Evolutionary conservation across 1,140 invertebrate species (phyloP).

Genomic region (Neodiprion lecontei): DNA sequence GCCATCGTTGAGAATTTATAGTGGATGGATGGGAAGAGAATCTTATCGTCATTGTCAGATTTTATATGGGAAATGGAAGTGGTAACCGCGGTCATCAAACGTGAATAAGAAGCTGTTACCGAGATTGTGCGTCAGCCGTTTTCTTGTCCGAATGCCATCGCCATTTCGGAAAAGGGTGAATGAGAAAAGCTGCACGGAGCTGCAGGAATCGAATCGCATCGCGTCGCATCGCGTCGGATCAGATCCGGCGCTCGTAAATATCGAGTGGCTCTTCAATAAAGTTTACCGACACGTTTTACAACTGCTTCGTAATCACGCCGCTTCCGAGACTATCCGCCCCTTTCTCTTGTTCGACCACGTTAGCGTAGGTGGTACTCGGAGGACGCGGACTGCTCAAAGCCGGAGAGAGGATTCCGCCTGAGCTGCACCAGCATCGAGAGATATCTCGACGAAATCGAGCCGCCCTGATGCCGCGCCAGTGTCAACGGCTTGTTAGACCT

Average conservation of each 20-base stretch:
- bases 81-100: not conserved
- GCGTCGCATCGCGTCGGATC: slow-evolving; percentile 39
- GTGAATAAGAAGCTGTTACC: not conserved
- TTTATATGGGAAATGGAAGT: too few relatives aligned
- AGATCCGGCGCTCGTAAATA: slow-evolving; percentile 37
- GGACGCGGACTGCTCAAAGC: not conserved
- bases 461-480: not conserved
- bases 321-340: not conserved
- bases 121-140: not conserved
- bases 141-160: not conserved
- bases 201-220: slow-evolving; percentile 29
- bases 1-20: too few relatives aligned
- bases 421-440: not conserved
- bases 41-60: too few relatives aligned
- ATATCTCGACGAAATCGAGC: slow-evolving; percentile 4
- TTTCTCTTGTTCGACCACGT: not conserved
- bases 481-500: not conserved
- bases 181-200: not conserved
- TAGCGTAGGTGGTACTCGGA: not conserved
- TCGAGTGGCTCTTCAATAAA: slow-evolving; percentile 37
- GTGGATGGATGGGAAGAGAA: too few relatives aligned
- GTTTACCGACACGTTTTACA: slow-evolving; percentile 40
- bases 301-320: slow-evolving; percentile 12
- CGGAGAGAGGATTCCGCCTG: too few relatives aligned
- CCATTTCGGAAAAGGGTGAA: not conserved